Percentiles rank a stretch among this genome's conserved stretches.
phyloP scores from a whole-genome alignment of 2,113 vertebrate genomes.

The Macheiramphus alcinus region DNA sequence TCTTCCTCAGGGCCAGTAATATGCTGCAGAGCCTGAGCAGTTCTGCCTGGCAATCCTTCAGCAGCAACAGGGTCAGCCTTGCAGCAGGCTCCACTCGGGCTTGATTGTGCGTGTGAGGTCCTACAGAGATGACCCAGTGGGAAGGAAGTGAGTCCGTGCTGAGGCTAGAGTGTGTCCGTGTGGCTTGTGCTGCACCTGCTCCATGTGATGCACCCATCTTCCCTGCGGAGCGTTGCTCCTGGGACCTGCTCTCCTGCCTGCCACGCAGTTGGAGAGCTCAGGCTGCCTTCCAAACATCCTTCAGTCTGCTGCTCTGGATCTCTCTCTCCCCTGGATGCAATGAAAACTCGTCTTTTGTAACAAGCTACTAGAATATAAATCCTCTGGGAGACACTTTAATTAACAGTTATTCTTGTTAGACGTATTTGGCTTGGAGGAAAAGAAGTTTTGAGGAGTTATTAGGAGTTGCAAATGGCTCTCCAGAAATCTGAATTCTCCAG shows the following conservation, averaged over 20 bases:
- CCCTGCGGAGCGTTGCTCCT: background rate
- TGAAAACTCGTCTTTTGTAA: conserved; percentile 4
- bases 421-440: conserved; percentile 1
- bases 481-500: background rate
- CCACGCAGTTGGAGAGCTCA: background rate
- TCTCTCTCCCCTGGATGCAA: background rate
- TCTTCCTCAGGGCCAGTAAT: background rate
- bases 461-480: background rate
- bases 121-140: background rate
- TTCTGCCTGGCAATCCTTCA: background rate
- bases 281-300: conserved; percentile 11
- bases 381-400: background rate
- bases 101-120: accelerated
- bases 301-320: background rate
- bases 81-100: background rate
- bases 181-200: background rate
- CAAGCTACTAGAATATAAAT: conserved; percentile 46
- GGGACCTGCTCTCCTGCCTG: background rate
- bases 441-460: conserved; percentile 3
- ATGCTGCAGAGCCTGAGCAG: background rate
- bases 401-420: conserved; percentile 44
- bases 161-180: accelerated
- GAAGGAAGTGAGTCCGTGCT: background rate
- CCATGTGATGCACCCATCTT: background rate
- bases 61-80: background rate